Evolutionary conservation across 1,140 invertebrate genomes (phyloP), one percentile per base, ranked within the genome.

Genomic region (Cheumatopsyche charites): DNA sequence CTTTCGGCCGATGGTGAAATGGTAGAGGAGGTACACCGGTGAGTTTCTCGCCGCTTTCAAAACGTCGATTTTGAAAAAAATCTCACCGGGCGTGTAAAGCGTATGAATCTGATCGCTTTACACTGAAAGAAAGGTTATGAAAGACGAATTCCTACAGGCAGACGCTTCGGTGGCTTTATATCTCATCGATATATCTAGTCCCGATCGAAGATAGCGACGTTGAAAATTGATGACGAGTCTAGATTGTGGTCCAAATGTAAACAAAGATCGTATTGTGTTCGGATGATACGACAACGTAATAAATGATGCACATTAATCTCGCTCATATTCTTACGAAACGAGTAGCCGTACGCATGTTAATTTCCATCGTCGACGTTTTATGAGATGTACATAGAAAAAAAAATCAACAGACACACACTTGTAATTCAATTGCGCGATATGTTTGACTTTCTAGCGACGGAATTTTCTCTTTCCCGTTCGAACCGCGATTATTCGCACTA

Each of bases 31-130:
- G n/a, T n/a, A n/a, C n/a, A 41, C 26, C 7, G 11, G 36, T 42
- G 29, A 12, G 42, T 49, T 47, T 66, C 63, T 66, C 6, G 21
- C 11, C 42, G 23, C 63, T 66, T 66, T 66, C 63, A 49, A 47
- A 66, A 66, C 45, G 23, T 25, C 13, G 42, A 49, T 23, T 58
- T 23, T 58, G 7, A 3, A 19, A 12, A 21, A 21, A 58, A 23
- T 58, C 4, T 23, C 23, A 52, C 12, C 41, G 41, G 5, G 15
- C 13, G 15, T 47, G 2, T 47, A 47, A 47, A 47, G n/a, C 13
- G 13, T 7, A 13, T 47, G 13, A 47, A 47, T 36, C 9, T 9
- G 29, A 36, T 36, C 15, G 19, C 9, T 15, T 13, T 4, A 19
- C 19, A 15, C 19, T 19, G 19, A 17, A 52, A 52, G 47, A 52